Conservation (phyloP, 2,888 invertebrate genomes). For the Carabus problematicus region DNA sequence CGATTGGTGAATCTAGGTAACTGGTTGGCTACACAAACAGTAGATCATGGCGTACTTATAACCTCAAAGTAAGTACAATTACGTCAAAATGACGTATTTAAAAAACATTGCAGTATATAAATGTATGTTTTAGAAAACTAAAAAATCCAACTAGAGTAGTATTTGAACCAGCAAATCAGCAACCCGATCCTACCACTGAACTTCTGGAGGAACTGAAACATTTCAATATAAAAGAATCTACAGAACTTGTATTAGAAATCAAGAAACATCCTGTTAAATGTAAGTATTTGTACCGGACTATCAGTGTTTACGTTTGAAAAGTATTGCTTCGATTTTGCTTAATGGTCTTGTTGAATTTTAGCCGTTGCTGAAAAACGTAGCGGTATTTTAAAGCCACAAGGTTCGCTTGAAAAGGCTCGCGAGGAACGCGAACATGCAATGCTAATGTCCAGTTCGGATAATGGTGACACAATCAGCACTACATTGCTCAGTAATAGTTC, state of each 20-base stretch:
- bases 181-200: constrained; percentile 61
- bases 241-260: background rate
- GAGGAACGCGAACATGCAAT: constrained; percentile 65
- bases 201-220: constrained; percentile 65
- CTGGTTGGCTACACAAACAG: constrained; percentile 60
- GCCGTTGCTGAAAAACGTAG: constrained; percentile 52
- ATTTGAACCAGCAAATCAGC: constrained; percentile 59
- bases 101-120: no score
- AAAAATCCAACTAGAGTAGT: constrained; percentile 51
- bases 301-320: no score
- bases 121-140: constrained; percentile 49
- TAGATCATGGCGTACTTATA: constrained; percentile 58
- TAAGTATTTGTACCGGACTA: constrained; percentile 10
- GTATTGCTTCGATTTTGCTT: background rate
- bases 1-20: constrained; percentile 62
- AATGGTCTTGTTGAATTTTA: constrained; percentile 5
- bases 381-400: constrained; percentile 76
- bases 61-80: constrained; percentile 51
- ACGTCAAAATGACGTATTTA: no score
- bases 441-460: constrained; percentile 42
- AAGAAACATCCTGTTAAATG: constrained; percentile 8
- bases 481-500: constrained; percentile 18
- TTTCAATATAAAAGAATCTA: constrained; percentile 57
- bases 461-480: background rate
- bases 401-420: constrained; percentile 71